phyloP scores from a whole-genome alignment of 2,797 vertebrate genomes.

The Gastrophryne carolinensis region DNA sequence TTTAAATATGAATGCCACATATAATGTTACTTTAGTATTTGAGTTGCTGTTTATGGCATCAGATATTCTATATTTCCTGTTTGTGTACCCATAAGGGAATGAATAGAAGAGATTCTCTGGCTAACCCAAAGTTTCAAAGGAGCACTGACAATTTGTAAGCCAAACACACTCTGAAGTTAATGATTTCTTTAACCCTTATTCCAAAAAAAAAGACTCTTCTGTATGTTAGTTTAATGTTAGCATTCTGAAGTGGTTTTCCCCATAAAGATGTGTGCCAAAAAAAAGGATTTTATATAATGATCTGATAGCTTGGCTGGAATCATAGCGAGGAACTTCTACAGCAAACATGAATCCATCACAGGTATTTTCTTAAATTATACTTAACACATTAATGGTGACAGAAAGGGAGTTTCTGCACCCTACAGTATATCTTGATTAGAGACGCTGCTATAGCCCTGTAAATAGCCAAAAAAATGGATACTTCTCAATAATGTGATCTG shows the following conservation, averaged over 20 bases:
- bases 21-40: background rate
- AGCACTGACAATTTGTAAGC: constrained; percentile 53
- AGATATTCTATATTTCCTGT: constrained; percentile 47
- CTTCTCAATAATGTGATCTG: too few species aligned
- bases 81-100: constrained; percentile 17
- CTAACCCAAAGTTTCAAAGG: constrained; percentile 47
- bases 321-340: constrained; percentile 23
- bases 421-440: too few species aligned
- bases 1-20: fast-evolving
- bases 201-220: constrained; percentile 55
- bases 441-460: too few species aligned
- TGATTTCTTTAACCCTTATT: constrained; percentile 53
- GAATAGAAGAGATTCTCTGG: constrained; percentile 37
- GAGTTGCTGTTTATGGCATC: constrained; percentile 1
- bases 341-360: constrained; percentile 28
- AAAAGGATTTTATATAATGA: constrained; percentile 54
- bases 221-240: constrained; percentile 11
- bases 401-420: too few species aligned
- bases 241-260: constrained; percentile 29
- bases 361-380: background rate
- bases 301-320: constrained; percentile 21
- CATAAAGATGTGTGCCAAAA: constrained; percentile 29
- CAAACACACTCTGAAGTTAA: constrained; percentile 40
- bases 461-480: too few species aligned
- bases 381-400: too few species aligned